A percentile compares a stretch with the other conserved stretches of the same genome.
Conservation (phyloP, 2,797 vertebrate genomes). For the Helicolenus hilgendorfi region DNA sequence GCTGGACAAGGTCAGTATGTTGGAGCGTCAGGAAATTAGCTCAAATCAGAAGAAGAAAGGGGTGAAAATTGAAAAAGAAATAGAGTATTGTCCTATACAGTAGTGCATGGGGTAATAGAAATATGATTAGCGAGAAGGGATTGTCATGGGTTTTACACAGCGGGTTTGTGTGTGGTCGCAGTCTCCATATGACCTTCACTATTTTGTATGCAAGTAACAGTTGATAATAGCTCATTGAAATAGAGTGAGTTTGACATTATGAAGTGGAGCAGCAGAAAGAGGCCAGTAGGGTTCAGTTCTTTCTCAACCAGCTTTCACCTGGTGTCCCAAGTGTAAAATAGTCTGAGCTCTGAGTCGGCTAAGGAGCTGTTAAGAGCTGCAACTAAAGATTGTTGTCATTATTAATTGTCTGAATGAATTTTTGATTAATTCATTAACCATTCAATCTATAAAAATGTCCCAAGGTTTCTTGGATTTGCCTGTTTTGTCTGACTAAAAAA, state of each 20-base stretch:
- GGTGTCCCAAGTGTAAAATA: background rate
- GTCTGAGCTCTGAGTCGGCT: background rate
- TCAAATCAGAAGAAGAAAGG: conserved; percentile 36
- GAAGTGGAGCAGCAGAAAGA: background rate
- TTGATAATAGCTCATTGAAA: conserved; percentile 1
- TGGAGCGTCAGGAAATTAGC: conserved; percentile 40
- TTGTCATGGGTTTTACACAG: background rate
- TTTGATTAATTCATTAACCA: background rate
- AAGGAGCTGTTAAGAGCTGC: background rate
- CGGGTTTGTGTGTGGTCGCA: conserved; percentile 19
- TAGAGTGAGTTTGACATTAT: conserved; percentile 2
- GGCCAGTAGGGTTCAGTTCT: background rate
- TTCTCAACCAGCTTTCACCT: background rate
- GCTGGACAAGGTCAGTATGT: conserved; percentile 25
- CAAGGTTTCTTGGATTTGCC: background rate
- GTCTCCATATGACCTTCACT: conserved; percentile 8
- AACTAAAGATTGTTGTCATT: background rate
- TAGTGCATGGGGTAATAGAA: conserved; percentile 30
- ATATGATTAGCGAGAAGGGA: conserved; percentile 31
- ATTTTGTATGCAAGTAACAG: background rate
- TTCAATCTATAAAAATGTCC: background rate
- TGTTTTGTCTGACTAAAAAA: background rate
- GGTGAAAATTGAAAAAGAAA: conserved; percentile 20
- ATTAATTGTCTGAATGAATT: background rate
- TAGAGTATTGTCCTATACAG: conserved; percentile 1